Evolutionary conservation across 2,888 invertebrate genomes (phyloP).

Genomic region (Pherbina coryleti): DNA sequence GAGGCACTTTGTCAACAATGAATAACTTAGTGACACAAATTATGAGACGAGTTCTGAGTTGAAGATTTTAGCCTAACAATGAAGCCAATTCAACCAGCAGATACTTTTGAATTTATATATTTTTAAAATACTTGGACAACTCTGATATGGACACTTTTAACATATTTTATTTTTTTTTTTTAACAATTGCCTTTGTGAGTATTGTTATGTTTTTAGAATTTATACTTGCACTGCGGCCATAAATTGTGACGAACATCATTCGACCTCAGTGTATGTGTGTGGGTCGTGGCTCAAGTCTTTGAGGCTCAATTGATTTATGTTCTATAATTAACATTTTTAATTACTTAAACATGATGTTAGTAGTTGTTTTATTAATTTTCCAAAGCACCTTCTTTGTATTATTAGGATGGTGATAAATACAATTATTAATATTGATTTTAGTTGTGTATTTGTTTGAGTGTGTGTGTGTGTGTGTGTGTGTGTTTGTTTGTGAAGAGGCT

Average conservation of each 20-base stretch:
- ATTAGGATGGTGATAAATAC: slow-evolving; percentile 55
- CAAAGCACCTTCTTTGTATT: slow-evolving; percentile 49
- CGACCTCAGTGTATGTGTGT: slow-evolving; percentile 43
- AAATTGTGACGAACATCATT: slow-evolving; percentile 61
- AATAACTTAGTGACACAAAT: background rate
- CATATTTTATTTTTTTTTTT: slow-evolving; percentile 16
- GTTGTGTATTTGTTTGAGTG: background rate
- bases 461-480: background rate
- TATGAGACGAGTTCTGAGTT: background rate
- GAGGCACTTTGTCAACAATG: background rate
- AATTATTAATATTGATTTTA: slow-evolving; percentile 58
- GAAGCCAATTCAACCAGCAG: background rate
- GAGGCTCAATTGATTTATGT: slow-evolving; percentile 60
- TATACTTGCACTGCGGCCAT: slow-evolving; percentile 52
- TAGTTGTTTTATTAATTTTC: slow-evolving; percentile 65
- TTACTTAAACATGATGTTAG: slow-evolving; percentile 65
- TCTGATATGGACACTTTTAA: slow-evolving; percentile 25
- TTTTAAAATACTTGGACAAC: slow-evolving; percentile 33
- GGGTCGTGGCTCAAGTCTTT: background rate
- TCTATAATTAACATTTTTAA: slow-evolving; percentile 66
- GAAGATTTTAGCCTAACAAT: background rate
- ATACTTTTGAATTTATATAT: background rate
- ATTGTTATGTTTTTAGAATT: slow-evolving; percentile 42
- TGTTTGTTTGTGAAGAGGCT: background rate
- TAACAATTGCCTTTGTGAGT: slow-evolving; percentile 27